Base-by-base conservation (phyloP, 2,888 invertebrate species). In the Agrochola circellaris region DNA sequence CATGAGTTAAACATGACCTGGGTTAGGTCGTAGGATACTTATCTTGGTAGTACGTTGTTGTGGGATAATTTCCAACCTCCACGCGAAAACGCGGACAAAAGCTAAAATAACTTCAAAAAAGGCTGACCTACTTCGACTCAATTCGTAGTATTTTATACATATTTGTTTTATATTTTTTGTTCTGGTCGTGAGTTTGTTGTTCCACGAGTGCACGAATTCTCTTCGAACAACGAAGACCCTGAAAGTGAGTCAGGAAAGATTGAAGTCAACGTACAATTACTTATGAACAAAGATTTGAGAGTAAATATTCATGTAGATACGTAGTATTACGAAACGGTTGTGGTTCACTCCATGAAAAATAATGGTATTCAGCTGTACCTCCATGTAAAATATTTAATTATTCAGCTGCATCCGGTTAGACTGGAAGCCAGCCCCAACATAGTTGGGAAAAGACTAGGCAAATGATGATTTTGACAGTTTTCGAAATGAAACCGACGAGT, bases 151-250 rank as follows among this genome's bases (percentile, higher is more conserved):
- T 48, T 56, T 79, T 64, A 1, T 45, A 20, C 23, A 6, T 42
- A 20, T 26, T 62, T 62, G 23, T 54, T 26, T 23, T 13, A 6
- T 45, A 4, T 48, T 75, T 54, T 79, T 62, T 56, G 30, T 80
- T 38, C n/a, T 20, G 56, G 38, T 78, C 58, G 81, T 73, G 77
- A 54, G 51, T 54, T 69, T 45, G n/a, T 65, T 45, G 62, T 56
- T 30, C 38, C 38, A 30, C 62, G 15, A 48, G 15, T 20, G 74
- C 65, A 60, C 74, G 75, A 45, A n/a, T 66, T 65, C 34, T 20
- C 58, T 17, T 64, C 38, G 7, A 38, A 11, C 34, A 34, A 42
- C n/a, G 23, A 60, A 73, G 51, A 54, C 65, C 65, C 74, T 81
- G 64, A 81, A 73, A 42, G 26, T 65, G 8, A 42, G 42, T 23